Conservation (phyloP, 1,140 invertebrate genomes). For the Zaprionus africanus region DNA sequence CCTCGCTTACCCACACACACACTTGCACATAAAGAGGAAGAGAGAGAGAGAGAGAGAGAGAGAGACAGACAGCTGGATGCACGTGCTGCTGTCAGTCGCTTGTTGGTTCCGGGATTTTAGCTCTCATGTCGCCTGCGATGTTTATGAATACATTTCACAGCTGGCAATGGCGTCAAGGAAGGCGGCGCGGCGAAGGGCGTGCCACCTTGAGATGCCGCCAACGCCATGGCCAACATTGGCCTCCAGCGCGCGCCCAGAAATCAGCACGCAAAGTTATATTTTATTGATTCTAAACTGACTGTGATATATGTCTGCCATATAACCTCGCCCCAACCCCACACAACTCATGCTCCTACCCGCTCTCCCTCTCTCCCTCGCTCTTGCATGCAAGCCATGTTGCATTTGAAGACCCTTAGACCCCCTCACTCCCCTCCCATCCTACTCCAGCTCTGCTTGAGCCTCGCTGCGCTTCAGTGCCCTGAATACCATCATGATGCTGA, state of each 20-base stretch:
- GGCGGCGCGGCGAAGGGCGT: background rate
- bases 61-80: conserved; percentile 56
- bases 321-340: background rate
- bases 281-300: conserved; percentile 81
- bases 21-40: background rate
- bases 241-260: conserved; percentile 51
- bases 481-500: conserved; percentile 75
- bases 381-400: background rate
- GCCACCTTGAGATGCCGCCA: conserved; percentile 60
- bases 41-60: background rate
- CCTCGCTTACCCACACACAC: conserved; percentile 33
- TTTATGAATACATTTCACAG: conserved; percentile 77
- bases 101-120: conserved; percentile 69
- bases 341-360: background rate
- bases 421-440: too few relatives aligned
- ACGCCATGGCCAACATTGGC: conserved; percentile 41
- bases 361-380: background rate
- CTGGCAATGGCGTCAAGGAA: background rate
- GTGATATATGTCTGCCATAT: conserved; percentile 54
- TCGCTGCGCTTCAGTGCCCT: conserved; percentile 64
- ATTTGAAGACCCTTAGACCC: conserved; percentile 6
- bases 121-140: conserved; percentile 68
- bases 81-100: conserved; percentile 78
- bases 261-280: conserved; percentile 81
- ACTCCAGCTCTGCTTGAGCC: conserved; percentile 2